Percentiles rank a stretch among this genome's conserved stretches.
phyloP scores from a whole-genome alignment of 2,113 vertebrate species.

The Ageneiosus marmoratus region DNA sequence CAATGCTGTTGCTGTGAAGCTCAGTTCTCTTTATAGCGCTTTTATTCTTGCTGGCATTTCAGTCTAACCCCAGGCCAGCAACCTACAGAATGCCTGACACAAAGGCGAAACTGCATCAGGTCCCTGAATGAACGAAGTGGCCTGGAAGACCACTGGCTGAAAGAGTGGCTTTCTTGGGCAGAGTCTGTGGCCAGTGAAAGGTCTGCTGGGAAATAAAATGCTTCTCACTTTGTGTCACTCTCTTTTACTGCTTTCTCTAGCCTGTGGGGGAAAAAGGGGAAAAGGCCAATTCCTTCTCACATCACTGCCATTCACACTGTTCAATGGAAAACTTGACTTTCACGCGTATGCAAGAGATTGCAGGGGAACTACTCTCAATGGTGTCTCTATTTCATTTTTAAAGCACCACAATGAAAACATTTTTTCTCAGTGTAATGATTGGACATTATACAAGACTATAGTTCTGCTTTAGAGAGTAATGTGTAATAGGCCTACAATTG shows the following conservation, averaged over 20 bases:
- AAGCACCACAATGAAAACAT: slow-evolving; percentile 8
- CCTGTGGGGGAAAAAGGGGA: slow-evolving; percentile 20
- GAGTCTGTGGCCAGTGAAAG: slow-evolving; percentile 25
- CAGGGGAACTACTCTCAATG: slow-evolving; percentile 1
- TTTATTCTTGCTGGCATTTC: slow-evolving; percentile 15
- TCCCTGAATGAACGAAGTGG: slow-evolving; percentile 43
- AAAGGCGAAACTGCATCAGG: slow-evolving; percentile 19
- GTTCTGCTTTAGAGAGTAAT: neutral
- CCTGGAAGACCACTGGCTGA: slow-evolving; percentile 19
- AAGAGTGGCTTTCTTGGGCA: neutral
- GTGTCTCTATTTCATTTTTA: slow-evolving; percentile 22
- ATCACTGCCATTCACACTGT: slow-evolving; percentile 33
- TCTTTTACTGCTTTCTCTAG: slow-evolving; percentile 22
- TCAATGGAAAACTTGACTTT: slow-evolving; percentile 28
- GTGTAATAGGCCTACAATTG: neutral
- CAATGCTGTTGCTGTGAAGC: neutral
- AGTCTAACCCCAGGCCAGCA: slow-evolving; percentile 10
- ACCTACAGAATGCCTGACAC: slow-evolving; percentile 34
- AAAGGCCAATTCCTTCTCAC: slow-evolving; percentile 33
- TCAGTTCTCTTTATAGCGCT: neutral
- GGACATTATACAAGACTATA: neutral
- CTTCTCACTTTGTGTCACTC: slow-evolving; percentile 16
- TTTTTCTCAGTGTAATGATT: neutral
- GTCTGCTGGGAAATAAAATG: slow-evolving; percentile 29
- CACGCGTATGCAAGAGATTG: neutral